phyloP scores from a whole-genome alignment of 2,888 invertebrate genomes.

The Melinaea marsaeus region DNA sequence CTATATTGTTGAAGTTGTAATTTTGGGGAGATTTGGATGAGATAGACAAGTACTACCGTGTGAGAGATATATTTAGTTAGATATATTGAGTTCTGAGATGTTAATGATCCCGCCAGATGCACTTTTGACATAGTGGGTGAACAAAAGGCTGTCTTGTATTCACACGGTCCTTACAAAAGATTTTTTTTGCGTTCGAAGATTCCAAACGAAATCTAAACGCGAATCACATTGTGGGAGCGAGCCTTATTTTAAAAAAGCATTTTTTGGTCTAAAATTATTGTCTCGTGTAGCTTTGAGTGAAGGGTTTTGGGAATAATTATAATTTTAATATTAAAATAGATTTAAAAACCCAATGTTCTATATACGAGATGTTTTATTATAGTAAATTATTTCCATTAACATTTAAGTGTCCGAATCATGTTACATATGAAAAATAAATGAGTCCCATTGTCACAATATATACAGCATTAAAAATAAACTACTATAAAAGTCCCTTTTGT shows the following conservation, averaged over 20 bases:
- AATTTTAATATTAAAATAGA: too few species aligned
- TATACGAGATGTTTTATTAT: background rate
- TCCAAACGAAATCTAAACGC: slow-evolving; percentile 63
- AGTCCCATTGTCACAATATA: slow-evolving; percentile 39
- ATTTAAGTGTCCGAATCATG: background rate
- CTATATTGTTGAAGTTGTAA: too few species aligned
- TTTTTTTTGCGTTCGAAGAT: slow-evolving; percentile 56
- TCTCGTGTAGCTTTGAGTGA: slow-evolving; percentile 5
- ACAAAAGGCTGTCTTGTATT: slow-evolving; percentile 60
- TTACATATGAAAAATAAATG: background rate
- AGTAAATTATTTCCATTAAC: background rate
- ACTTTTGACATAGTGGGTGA: slow-evolving; percentile 53
- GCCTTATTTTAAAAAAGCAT: slow-evolving; percentile 39
- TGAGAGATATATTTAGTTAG: slow-evolving; percentile 30
- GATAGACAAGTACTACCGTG: slow-evolving; percentile 21
- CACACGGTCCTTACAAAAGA: slow-evolving; percentile 68
- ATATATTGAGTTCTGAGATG: slow-evolving; percentile 48
- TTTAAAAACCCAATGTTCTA: too few species aligned
- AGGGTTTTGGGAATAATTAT: background rate
- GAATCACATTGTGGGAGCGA: slow-evolving; percentile 62
- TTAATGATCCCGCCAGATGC: slow-evolving; percentile 63
- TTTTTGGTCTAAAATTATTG: slow-evolving; percentile 35
- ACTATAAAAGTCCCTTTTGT: slow-evolving; percentile 66
- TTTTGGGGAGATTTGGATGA: background rate
- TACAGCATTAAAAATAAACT: slow-evolving; percentile 67